Evolutionary conservation across 2,888 invertebrate genomes (phyloP).

Genomic region (Andrena chrysosceles): DNA sequence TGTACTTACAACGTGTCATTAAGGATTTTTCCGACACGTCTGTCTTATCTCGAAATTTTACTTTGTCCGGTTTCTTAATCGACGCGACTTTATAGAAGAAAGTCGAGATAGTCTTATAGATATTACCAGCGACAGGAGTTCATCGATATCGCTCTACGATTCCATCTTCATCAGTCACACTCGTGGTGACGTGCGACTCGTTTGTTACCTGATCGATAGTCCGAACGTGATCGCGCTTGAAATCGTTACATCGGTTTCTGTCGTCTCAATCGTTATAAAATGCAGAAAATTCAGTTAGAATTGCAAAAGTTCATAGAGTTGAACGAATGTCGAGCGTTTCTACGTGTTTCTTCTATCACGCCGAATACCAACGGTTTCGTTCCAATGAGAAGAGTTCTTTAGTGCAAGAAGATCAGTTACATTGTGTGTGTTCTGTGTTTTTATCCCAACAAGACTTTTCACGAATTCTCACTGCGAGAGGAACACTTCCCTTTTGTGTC

Average conservation of each 20-base stretch:
- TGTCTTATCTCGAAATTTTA: conserved; percentile 26
- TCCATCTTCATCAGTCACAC: neutral
- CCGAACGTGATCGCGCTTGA: neutral
- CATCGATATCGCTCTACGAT: conserved; percentile 24
- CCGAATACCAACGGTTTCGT: neutral
- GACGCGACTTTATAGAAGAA: neutral
- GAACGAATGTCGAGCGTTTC: neutral
- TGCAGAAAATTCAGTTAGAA: neutral
- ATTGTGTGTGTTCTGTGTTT: too few species aligned
- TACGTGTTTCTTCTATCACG: neutral
- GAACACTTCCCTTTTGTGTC: neutral
- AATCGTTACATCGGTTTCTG: neutral
- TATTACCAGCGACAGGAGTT: conserved; percentile 24
- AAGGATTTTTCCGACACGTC: neutral
- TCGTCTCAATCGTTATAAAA: neutral
- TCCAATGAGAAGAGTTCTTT: neutral
- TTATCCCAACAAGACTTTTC: too few species aligned
- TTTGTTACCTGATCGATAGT: conserved; percentile 27
- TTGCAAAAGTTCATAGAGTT: neutral
- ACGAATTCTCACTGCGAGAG: too few species aligned
- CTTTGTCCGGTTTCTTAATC: neutral
- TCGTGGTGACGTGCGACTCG: neutral
- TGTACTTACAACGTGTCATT: neutral
- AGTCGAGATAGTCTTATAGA: conserved; percentile 14
- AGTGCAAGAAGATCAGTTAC: neutral